Evolutionary conservation across 2,888 invertebrate species (phyloP).

Genomic region (Cheilosia urbana): DNA sequence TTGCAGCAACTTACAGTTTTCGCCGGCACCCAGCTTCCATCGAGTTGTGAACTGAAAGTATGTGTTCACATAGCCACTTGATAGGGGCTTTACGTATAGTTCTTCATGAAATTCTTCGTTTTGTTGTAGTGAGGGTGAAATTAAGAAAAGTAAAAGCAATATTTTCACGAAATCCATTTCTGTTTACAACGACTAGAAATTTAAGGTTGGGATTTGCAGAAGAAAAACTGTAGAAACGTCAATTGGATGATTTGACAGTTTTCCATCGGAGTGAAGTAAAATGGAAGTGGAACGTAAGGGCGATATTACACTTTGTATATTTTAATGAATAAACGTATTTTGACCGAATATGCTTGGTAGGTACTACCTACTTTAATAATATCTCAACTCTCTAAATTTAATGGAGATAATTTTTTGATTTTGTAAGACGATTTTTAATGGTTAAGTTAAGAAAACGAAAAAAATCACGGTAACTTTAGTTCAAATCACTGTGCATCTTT

Average conservation of each 20-base stretch:
- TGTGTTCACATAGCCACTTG: conserved; percentile 92
- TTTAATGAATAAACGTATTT: background rate
- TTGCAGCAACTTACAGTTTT: conserved; percentile 86
- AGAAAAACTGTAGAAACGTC: conserved; percentile 29
- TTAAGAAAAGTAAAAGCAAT: conserved; percentile 40
- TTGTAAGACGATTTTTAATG: too few relatives aligned
- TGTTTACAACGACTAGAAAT: conserved; percentile 46
- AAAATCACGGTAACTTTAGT: too few relatives aligned
- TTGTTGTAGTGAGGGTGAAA: conserved; percentile 75
- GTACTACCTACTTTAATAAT: too few relatives aligned
- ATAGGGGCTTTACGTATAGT: conserved; percentile 92
- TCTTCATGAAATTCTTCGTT: conserved; percentile 94
- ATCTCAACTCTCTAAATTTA: too few relatives aligned
- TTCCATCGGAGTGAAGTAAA: background rate
- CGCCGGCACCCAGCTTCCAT: conserved; percentile 87
- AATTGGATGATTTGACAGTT: background rate
- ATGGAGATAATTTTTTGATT: too few relatives aligned
- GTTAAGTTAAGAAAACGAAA: too few relatives aligned
- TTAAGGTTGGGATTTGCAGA: background rate
- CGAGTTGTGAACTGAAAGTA: conserved; percentile 96
- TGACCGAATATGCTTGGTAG: too few relatives aligned
- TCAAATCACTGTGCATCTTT: too few relatives aligned
- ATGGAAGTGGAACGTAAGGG: background rate
- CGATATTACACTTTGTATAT: background rate
- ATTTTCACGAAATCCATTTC: conserved; percentile 44